Base-by-base conservation (phyloP, 2,797 vertebrate species). In the Hephaestus fuliginosus region DNA sequence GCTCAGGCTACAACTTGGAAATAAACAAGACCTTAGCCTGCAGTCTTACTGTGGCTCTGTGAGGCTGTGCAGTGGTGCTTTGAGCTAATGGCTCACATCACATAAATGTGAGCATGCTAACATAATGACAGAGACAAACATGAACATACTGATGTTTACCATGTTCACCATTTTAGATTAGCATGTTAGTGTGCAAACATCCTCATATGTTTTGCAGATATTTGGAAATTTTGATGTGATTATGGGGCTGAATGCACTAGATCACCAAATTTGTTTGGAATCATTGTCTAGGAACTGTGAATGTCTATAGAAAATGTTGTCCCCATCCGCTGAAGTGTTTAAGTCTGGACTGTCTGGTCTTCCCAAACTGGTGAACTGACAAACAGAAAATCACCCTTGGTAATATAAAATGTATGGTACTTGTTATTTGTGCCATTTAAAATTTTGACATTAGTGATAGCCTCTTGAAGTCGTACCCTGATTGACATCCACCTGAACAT, bases 41-140 rank as follows among this genome's bases (percentile, higher is more conserved):
- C 36, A 39, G 36, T 33, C 30, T 3, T 33, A 33, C 30, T 33
- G 30, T 33, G 14, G 25, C 22, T 72, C 51, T 46, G 9, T 49
- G 3, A 70, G 48, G 33, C 53, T 30, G 10, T 7, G 7, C 57
- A 55, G 41, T 46, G 9, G 15, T 30, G 14, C 14, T 48, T 61
- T 10, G n/a, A 46, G 52, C n/a, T 61, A 74, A 70, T 69, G 33
- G 52, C n/a, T 20, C 65, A 22, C 18, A 41, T 52, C 44, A 58
- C 30, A 33, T 33, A 33, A 33, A 33, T 33, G 25, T 25, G 25
- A 25, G 20, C n/a, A 41, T 68, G 33, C 14, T 56, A 15, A 61
- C 22, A 30, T 1, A 44, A 39, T 30, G 49, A 30, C 25, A 25
- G 25, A 25, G 25, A 25, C 25, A 25, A 25, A 25, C 25, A 25